A percentile compares a stretch with the other conserved stretches of the same genome.
phyloP scores from a whole-genome alignment of 2,888 invertebrate genomes.

The Spatulosminthurus flaviceps region DNA sequence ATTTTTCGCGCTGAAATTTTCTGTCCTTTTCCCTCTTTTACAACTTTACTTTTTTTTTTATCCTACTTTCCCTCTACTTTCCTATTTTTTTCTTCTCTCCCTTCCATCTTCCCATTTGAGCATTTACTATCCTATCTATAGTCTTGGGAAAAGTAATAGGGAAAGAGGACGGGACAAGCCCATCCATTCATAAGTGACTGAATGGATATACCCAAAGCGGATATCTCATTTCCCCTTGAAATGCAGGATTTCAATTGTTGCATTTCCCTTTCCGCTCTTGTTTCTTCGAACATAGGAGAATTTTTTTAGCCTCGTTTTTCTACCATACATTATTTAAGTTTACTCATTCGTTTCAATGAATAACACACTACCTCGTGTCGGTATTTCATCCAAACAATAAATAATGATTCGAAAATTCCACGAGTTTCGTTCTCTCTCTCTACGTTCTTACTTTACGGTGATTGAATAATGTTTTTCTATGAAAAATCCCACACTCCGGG shows the following conservation, averaged over 20 bases:
- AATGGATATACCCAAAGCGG: neutral
- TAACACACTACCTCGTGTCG: too few species aligned
- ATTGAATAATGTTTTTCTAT: too few species aligned
- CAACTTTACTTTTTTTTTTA: neutral
- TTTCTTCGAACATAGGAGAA: neutral
- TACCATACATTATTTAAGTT: too few species aligned
- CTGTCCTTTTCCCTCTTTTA: neutral
- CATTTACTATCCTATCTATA: neutral
- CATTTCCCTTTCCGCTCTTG: neutral
- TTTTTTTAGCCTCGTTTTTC: neutral
- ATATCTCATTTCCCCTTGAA: constrained; percentile 15
- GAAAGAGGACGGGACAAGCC: neutral
- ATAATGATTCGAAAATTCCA: too few species aligned
- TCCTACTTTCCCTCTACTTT: too few species aligned
- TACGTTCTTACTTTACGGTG: too few species aligned
- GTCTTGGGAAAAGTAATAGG: neutral
- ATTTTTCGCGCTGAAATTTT: neutral
- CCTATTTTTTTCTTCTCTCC: neutral
- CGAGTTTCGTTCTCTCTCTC: too few species aligned
- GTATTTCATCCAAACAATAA: too few species aligned
- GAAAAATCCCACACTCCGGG: too few species aligned
- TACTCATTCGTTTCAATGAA: too few species aligned
- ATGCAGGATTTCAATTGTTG: neutral
- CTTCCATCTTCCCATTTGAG: neutral
- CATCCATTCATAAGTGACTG: neutral